Conservation (phyloP, 2,888 invertebrate species). For the Acleris literana region DNA sequence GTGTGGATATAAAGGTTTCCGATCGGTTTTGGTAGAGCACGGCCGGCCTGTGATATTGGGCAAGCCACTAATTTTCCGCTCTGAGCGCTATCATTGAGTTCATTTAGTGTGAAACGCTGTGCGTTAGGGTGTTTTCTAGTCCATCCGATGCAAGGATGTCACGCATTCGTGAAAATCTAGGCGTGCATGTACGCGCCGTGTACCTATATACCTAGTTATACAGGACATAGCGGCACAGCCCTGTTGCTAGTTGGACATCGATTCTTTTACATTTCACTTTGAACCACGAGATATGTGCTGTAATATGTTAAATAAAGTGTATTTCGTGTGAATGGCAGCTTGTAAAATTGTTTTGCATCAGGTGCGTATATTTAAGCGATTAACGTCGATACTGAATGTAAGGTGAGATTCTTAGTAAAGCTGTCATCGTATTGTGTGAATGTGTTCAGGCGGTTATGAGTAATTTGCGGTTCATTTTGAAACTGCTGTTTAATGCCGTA, state of each 20-base stretch:
- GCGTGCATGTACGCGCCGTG: constrained; percentile 43
- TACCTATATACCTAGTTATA: constrained; percentile 36
- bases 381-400: constrained; percentile 7
- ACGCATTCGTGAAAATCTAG: constrained; percentile 39
- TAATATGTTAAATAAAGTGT: constrained; percentile 14
- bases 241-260: constrained; percentile 74
- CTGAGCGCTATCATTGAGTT: constrained; percentile 26
- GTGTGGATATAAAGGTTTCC: constrained; percentile 12
- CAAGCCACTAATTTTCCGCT: constrained; percentile 28
- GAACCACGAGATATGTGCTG: constrained; percentile 40
- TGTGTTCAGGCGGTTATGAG: constrained; percentile 22
- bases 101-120: constrained; percentile 19
- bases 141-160: constrained; percentile 31
- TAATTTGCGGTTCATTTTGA: constrained; percentile 25
- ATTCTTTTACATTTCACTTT: constrained; percentile 53
- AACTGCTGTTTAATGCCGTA: neutral
- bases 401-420: constrained; percentile 11
- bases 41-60: constrained; percentile 32
- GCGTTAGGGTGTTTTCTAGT: constrained; percentile 47
- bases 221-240: constrained; percentile 62
- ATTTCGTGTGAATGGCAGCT: constrained; percentile 6
- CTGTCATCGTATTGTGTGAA: constrained; percentile 21
- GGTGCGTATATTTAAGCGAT: constrained; percentile 19
- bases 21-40: constrained; percentile 13
- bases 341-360: constrained; percentile 6